phyloP scores from a whole-genome alignment of 1,140 invertebrate species.

The Anastatus disparis region DNA sequence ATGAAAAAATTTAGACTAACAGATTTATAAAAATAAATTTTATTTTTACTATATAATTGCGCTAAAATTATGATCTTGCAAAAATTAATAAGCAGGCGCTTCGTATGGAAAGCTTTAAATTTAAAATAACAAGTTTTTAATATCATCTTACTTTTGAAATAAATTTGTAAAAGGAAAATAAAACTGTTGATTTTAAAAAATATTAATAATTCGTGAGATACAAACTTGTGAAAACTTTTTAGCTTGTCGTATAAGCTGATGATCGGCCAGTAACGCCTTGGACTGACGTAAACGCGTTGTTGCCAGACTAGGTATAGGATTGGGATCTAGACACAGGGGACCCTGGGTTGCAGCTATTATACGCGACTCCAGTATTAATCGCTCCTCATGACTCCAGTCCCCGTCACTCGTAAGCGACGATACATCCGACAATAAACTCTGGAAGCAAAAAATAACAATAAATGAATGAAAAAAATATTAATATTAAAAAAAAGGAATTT shows the following conservation, averaged over 20 bases:
- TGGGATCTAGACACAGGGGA: conserved; percentile 87
- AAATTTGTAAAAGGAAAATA: conserved; percentile 11
- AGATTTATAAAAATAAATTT: too few species aligned
- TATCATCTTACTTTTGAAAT: conserved; percentile 40
- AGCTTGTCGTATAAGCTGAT: conserved; percentile 78
- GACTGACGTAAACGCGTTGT: conserved; percentile 80
- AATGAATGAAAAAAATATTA: too few species aligned
- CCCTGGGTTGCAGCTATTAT: conserved; percentile 85
- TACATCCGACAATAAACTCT: conserved; percentile 82
- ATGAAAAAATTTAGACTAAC: too few species aligned
- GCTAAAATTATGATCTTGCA: too few species aligned
- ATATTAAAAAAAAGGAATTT: too few species aligned
- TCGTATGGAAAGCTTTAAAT: too few species aligned
- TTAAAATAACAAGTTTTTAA: too few species aligned
- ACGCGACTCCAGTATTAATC: conserved; percentile 82
- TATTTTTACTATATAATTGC: too few species aligned
- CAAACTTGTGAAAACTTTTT: conserved; percentile 78
- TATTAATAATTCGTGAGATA: neutral
- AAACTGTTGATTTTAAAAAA: neutral
- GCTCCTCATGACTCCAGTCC: conserved; percentile 82
- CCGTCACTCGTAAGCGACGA: conserved; percentile 74
- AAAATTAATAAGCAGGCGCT: too few species aligned
- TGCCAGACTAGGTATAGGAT: conserved; percentile 80
- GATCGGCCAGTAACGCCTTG: conserved; percentile 78
- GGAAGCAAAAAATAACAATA: too few species aligned